These are phyloP conservation scores for Drosophila quadrilineata DNA, from an alignment of 1,140 invertebrate genomes.

Conservation along the genomic window DNA sequence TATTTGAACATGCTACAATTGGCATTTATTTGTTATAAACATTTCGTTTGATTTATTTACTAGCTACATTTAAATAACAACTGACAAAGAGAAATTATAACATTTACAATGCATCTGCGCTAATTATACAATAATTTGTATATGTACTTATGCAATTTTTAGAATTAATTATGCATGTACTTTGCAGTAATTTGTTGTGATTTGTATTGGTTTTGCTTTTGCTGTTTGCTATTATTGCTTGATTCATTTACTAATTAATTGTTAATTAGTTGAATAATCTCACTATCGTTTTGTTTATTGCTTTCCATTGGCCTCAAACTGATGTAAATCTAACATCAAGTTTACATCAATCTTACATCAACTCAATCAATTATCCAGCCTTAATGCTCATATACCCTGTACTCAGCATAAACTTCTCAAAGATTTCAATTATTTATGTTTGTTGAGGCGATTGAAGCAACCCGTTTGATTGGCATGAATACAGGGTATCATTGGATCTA, in stretches of 20 bases:
- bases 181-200: neutral
- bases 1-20: constrained; percentile 31
- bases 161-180: neutral
- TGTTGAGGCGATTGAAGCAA: no score
- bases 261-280: constrained; percentile 29
- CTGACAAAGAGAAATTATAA: constrained; percentile 58
- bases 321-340: no score
- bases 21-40: constrained; percentile 36
- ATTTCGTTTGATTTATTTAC: constrained; percentile 31
- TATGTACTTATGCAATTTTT: no score
- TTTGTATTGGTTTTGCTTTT: constrained; percentile 5
- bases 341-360: no score
- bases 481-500: no score
- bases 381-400: no score
- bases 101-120: constrained; percentile 34
- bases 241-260: constrained; percentile 31
- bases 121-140: constrained; percentile 14
- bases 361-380: no score
- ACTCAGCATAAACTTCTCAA: no score
- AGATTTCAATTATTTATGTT: no score
- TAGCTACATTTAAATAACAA: constrained; percentile 59
- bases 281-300: constrained; percentile 25
- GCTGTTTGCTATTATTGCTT: constrained; percentile 22
- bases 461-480: no score
- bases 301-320: no score